phyloP scores from a whole-genome alignment of 2,113 vertebrate species.

The Cochlearius cochlearius region DNA sequence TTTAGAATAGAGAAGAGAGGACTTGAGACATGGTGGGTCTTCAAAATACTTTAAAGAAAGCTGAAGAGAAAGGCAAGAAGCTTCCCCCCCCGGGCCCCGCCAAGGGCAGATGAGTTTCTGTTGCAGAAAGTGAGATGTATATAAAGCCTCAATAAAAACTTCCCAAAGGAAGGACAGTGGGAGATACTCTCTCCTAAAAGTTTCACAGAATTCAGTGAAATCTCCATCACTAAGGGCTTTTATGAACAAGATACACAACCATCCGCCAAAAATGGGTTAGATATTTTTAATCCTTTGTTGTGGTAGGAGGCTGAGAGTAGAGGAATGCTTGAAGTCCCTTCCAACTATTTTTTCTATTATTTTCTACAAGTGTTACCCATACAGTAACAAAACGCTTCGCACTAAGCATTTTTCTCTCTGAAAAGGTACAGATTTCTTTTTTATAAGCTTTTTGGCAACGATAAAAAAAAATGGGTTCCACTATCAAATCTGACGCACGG shows the following conservation, averaged over 20 bases:
- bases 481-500: neutral
- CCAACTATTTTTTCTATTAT: neutral
- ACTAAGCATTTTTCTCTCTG: neutral
- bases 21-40: neutral
- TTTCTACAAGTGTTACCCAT: neutral
- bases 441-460: neutral
- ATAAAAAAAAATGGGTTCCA: neutral
- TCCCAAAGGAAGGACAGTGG: neutral
- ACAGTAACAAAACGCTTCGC: neutral
- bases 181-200: neutral
- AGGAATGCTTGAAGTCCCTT: neutral
- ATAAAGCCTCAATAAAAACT: neutral
- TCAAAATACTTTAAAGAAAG: neutral
- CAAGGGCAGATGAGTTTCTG: neutral
- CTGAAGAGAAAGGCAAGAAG: neutral
- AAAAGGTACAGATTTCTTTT: neutral
- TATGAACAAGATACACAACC: neutral
- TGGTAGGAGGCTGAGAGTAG: neutral
- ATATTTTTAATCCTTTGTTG: neutral
- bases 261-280: neutral
- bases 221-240: neutral
- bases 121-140: neutral
- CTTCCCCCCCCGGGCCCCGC: no score
- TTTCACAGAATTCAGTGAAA: neutral
- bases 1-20: neutral